Conservation (phyloP, 2,888 invertebrate species). For the Nomada goodeniana region DNA sequence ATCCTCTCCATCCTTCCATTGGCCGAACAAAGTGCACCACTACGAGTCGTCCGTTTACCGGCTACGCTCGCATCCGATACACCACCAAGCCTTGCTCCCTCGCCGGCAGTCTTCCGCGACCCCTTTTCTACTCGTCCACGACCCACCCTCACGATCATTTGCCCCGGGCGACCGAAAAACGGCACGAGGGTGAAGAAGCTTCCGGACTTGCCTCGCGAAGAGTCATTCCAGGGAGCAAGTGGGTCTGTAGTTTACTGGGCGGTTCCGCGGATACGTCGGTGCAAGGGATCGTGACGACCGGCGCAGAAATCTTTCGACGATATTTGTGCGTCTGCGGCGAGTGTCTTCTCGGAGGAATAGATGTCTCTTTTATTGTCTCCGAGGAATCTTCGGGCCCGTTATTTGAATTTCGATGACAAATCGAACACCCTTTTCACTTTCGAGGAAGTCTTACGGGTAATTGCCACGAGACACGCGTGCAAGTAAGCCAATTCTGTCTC, state of each 20-base stretch:
- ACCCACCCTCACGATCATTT: not conserved
- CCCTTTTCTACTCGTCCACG: not conserved
- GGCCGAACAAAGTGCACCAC: conserved; percentile 67
- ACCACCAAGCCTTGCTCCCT: conserved; percentile 34
- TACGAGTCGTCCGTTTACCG: conserved; percentile 66
- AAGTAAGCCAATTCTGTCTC: too few relatives aligned
- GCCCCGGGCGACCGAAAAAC: not conserved
- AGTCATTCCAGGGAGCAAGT: conserved; percentile 29
- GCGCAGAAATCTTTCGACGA: not conserved
- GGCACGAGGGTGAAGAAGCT: conserved; percentile 18
- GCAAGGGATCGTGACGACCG: too few relatives aligned
- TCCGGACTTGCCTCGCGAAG: not conserved
- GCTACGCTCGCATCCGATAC: conserved; percentile 62
- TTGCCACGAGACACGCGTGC: too few relatives aligned
- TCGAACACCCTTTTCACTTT: too few relatives aligned
- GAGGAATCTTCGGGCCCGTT: too few relatives aligned
- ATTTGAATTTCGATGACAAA: too few relatives aligned
- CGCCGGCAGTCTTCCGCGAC: not conserved
- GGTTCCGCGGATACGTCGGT: conserved; percentile 14
- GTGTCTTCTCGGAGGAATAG: too few relatives aligned
- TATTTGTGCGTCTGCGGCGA: not conserved
- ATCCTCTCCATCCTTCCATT: conserved; percentile 1
- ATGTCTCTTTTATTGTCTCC: too few relatives aligned
- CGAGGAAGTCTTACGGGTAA: too few relatives aligned
- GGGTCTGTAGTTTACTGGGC: conserved; percentile 52